Conservation (phyloP, 2,113 vertebrate genomes). For the Catharus fuscescens region DNA sequence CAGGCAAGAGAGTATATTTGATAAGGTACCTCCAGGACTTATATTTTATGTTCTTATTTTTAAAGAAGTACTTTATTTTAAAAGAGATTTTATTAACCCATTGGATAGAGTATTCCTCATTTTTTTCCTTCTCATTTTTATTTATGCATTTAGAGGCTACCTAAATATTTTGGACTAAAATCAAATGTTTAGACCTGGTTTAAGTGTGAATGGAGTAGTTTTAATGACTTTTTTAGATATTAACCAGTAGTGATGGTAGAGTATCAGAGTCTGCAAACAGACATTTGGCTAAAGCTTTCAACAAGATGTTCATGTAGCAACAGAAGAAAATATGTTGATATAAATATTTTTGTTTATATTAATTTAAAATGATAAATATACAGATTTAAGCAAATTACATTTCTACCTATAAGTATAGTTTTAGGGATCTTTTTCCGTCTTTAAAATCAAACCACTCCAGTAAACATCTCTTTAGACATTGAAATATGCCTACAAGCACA, state of each 20-base stretch:
- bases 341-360: neutral
- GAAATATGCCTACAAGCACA: neutral
- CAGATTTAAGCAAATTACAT: rapidly evolving
- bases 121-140: neutral
- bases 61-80: neutral
- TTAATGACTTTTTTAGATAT: neutral
- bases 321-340: neutral
- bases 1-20: neutral
- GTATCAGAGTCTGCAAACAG: neutral
- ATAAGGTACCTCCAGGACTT: neutral
- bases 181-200: neutral
- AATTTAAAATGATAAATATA: neutral
- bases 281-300: neutral
- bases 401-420: neutral
- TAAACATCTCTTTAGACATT: neutral
- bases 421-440: neutral
- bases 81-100: neutral
- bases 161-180: neutral
- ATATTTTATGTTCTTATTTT: neutral
- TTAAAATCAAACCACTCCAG: neutral
- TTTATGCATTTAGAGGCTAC: neutral
- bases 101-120: neutral
- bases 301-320: neutral
- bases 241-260: neutral
- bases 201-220: neutral